phyloP scores from a whole-genome alignment of 2,113 vertebrate genomes.

The Thermophis baileyi region DNA sequence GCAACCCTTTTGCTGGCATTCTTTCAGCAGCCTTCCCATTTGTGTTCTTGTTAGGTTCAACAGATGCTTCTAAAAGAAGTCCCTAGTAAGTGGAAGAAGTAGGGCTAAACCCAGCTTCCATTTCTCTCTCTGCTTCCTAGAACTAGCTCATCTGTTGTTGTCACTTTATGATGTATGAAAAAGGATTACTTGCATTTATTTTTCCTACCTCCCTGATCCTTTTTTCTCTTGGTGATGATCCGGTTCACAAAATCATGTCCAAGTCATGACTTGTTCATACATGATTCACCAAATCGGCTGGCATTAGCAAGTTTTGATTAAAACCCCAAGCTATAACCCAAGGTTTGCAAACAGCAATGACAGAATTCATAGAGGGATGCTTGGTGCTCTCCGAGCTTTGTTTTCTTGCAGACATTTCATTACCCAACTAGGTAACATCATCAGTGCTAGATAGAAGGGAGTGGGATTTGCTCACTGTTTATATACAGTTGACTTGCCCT shows the following conservation, averaged over 20 bases:
- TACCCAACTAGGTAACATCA: background rate
- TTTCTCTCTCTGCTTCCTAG: background rate
- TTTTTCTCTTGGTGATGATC: background rate
- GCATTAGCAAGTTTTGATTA: background rate
- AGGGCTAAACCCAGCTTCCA: background rate
- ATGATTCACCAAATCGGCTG: background rate
- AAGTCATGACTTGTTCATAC: background rate
- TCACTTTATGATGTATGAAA: background rate
- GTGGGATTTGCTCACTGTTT: background rate
- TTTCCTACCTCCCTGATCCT: background rate
- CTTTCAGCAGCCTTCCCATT: constrained; percentile 1
- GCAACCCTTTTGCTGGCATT: constrained; percentile 30
- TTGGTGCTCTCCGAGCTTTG: background rate
- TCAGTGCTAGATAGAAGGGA: background rate
- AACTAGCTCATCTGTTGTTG: background rate
- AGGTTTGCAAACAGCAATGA: background rate
- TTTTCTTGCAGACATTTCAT: background rate
- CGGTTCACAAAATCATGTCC: background rate
- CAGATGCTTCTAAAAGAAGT: background rate
- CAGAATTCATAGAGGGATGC: background rate
- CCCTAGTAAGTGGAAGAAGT: background rate
- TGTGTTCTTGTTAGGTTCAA: background rate
- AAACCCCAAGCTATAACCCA: background rate
- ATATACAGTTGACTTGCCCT: background rate
- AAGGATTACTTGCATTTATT: background rate